Percentiles rank a stretch among this genome's conserved stretches.
Evolutionary conservation across 2,888 invertebrate species (phyloP).

Genomic region (Agonum fuliginosum): DNA sequence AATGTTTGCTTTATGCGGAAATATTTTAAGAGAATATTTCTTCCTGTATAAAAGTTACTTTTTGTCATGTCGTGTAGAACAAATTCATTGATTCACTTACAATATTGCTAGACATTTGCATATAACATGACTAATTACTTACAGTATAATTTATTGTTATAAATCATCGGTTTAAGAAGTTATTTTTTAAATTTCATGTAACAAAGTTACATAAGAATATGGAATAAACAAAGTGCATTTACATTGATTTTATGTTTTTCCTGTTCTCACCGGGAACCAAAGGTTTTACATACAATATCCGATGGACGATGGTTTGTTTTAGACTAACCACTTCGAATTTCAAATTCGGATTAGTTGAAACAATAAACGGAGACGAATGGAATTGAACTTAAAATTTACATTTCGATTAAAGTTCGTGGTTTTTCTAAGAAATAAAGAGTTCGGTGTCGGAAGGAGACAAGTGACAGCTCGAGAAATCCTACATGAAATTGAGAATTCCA

Average conservation of each 20-base stretch:
- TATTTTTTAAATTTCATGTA: conserved; percentile 12
- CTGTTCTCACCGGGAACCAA: conserved; percentile 32
- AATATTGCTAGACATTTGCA: not conserved
- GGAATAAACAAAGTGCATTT: conserved; percentile 5
- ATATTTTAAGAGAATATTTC: conserved; percentile 20
- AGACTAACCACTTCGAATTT: conserved; percentile 53
- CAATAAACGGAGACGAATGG: conserved; percentile 48
- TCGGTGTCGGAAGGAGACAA: conserved; percentile 22
- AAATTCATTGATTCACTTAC: conserved; percentile 11
- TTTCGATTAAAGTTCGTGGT: conserved; percentile 52
- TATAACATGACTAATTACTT: not conserved
- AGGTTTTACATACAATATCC: conserved; percentile 52
- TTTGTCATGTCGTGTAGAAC: not conserved
- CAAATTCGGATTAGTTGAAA: conserved; percentile 57
- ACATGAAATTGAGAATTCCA: conserved; percentile 53
- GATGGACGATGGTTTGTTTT: conserved; percentile 47
- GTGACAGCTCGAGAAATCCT: conserved; percentile 48
- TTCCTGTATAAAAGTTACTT: not conserved
- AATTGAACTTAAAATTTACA: conserved; percentile 50
- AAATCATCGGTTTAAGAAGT: not conserved
- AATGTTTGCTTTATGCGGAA: conserved; percentile 2
- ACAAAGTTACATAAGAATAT: not conserved
- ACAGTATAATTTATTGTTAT: not conserved
- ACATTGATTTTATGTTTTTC: conserved; percentile 18
- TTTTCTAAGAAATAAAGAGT: conserved; percentile 44